These are phyloP conservation scores for Spodoptera exigua DNA, from an alignment of 2,888 invertebrate species.

Conservation along the genomic window DNA sequence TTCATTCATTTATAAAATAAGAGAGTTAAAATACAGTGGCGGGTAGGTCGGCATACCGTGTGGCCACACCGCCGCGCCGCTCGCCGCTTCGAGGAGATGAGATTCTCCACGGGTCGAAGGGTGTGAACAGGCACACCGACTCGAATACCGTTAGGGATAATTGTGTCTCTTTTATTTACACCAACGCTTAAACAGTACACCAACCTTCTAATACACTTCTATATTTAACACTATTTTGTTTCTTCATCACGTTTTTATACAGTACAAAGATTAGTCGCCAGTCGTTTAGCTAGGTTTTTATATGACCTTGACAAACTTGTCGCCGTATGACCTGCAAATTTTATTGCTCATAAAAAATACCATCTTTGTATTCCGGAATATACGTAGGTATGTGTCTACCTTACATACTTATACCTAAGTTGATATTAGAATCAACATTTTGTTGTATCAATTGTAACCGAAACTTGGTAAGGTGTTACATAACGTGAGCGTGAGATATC, in stretches of 20 bases:
- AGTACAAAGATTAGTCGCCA: constrained; percentile 44
- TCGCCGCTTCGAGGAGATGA: constrained; percentile 63
- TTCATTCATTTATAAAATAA: too few species aligned
- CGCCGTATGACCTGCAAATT: constrained; percentile 48
- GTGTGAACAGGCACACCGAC: constrained; percentile 75
- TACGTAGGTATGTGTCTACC: constrained; percentile 21
- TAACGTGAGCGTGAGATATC: constrained; percentile 86
- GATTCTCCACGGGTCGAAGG: constrained; percentile 74
- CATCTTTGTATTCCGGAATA: constrained; percentile 35
- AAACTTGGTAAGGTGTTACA: constrained; percentile 81
- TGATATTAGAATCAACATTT: constrained; percentile 45
- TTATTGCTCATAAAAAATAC: constrained; percentile 33
- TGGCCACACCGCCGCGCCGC: constrained; percentile 63
- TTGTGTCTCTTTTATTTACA: constrained; percentile 80
- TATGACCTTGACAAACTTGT: constrained; percentile 55
- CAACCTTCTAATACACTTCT: constrained; percentile 60
- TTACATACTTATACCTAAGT: constrained; percentile 23
- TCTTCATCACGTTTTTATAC: constrained; percentile 34
- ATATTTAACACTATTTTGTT: constrained; percentile 56
- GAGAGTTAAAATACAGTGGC: background rate
- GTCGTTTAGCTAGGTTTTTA: constrained; percentile 52
- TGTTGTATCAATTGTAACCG: constrained; percentile 78
- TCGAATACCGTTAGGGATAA: constrained; percentile 80
- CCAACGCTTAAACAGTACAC: constrained; percentile 66
- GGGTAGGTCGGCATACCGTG: constrained; percentile 19